Percentiles rank a stretch among this genome's conserved stretches.
Evolutionary conservation across 2,797 vertebrate species (phyloP).

Genomic region (Naso thynnoides): DNA sequence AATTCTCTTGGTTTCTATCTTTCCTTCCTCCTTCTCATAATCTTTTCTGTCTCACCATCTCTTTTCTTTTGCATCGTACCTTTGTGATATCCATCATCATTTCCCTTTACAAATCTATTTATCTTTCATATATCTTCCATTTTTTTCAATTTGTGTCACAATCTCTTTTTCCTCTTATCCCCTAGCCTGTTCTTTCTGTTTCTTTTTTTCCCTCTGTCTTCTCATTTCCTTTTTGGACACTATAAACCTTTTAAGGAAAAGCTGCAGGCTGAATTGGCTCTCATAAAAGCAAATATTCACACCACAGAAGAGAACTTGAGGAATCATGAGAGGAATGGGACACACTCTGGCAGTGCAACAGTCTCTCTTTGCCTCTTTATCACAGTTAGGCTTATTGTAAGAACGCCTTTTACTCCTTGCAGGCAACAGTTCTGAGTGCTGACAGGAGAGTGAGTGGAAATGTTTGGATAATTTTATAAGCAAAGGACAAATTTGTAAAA

Average conservation of each 20-base stretch:
- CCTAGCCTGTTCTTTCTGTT: neutral
- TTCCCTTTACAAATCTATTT: slow-evolving; percentile 4
- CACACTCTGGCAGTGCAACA: slow-evolving; percentile 16
- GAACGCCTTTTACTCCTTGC: slow-evolving; percentile 8
- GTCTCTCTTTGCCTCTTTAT: slow-evolving; percentile 9
- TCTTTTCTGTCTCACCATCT: neutral
- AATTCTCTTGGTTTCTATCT: slow-evolving; percentile 4
- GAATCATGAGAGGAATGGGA: slow-evolving; percentile 29
- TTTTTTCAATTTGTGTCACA: neutral
- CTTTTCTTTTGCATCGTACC: slow-evolving; percentile 1
- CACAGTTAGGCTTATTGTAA: slow-evolving; percentile 15
- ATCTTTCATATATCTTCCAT: neutral
- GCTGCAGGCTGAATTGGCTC: slow-evolving; percentile 21
- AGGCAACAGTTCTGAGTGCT: neutral
- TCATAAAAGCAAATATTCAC: slow-evolving; percentile 45
- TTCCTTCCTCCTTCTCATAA: neutral
- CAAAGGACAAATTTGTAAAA: slow-evolving; percentile 23
- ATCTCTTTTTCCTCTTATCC: neutral
- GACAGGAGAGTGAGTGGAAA: slow-evolving; percentile 17
- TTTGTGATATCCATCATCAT: neutral
- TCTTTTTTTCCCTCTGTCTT: neutral
- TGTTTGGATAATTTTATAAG: slow-evolving; percentile 24
- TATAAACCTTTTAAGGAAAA: slow-evolving; percentile 45
- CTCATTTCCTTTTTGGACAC: slow-evolving; percentile 30
- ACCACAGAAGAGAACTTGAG: slow-evolving; percentile 31